These are phyloP conservation scores for Muscidifurax raptorellus DNA, from an alignment of 1,140 invertebrate species.

Conservation along the genomic window DNA sequence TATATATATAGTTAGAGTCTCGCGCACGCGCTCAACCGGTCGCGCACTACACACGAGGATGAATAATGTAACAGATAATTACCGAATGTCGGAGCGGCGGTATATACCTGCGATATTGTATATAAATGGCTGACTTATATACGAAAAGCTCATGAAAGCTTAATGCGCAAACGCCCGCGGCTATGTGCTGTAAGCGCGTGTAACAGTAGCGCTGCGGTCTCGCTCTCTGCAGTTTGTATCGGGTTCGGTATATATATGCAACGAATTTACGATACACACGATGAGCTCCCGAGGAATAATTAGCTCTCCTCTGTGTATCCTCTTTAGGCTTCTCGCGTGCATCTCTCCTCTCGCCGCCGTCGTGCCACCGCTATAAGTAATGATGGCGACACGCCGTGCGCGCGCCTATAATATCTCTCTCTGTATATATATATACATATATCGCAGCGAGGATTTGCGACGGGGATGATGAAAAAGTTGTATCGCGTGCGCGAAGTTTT, in stretches of 20 bases:
- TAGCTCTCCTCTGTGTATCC: not conserved
- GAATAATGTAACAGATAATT: conserved; percentile 64
- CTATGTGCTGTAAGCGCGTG: not conserved
- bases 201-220: not conserved
- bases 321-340: not conserved
- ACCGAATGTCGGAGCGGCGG: conserved; percentile 56
- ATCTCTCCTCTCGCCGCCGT: not conserved
- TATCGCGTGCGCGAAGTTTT: not conserved
- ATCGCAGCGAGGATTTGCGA: not conserved
- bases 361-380: not conserved
- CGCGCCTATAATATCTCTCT: too few relatives aligned
- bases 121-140: conserved; percentile 52
- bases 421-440: not conserved
- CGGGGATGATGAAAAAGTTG: not conserved
- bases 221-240: not conserved
- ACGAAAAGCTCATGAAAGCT: conserved; percentile 57
- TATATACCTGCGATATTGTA: conserved; percentile 45
- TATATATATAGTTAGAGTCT: too few relatives aligned
- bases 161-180: conserved; percentile 33
- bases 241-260: conserved; percentile 7
- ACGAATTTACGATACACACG: conserved; percentile 26
- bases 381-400: conserved; percentile 11
- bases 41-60: conserved; percentile 41
- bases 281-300: conserved; percentile 28
- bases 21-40: too few relatives aligned